Evolutionary conservation across 2,113 vertebrate genomes (phyloP), one percentile per base, ranked within the genome.

Genomic region (Cyanoramphus novaezelandiae): DNA sequence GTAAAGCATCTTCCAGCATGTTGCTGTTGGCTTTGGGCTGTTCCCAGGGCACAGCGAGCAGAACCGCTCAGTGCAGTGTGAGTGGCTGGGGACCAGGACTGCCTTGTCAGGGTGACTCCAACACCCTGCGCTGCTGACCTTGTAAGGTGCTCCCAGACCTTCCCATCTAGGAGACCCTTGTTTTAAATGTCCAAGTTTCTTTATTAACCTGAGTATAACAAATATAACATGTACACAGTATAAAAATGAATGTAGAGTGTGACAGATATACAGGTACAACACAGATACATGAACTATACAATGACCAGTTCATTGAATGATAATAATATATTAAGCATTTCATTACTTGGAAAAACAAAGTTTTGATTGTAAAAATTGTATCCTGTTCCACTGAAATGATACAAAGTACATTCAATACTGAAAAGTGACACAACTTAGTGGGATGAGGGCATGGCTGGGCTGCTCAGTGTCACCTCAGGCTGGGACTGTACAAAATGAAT

Each of bases 401-500:
- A 98, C 98, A 99, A 99, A 99, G 98, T 98, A 99, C 99, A 99
- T 99, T 99, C 98, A 97, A 98, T 98, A 98, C 97, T 97, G 93
- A 97, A 92, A 79, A 90, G 86, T 81, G 88, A 95, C 33, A 41
- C 53, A 76, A 79, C 14, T 1, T 89, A 86, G 60, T 63, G 44
- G 77, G 91, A 31, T 62, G 93, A 80, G 91, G 85, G 82, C 95
- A 74, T 3, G 17, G 53, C 92, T 74, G 82, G 85, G 90, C 89
- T 67, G 14, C 65, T 67, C 90, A 94, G 96, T 88, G 91, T 98
- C 95, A 91, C 88, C 75, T 62, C 3, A 33, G 78, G 85, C 88
- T 1, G 49, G 88, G 87, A 63, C 92, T 97, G 76, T 90, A 97
- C 96, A 96, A 89, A 94, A 91, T 52, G 44, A 92, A 92, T 88